Base-by-base conservation (phyloP, 2,888 invertebrate genomes). In the Rhabditoides inermis region DNA sequence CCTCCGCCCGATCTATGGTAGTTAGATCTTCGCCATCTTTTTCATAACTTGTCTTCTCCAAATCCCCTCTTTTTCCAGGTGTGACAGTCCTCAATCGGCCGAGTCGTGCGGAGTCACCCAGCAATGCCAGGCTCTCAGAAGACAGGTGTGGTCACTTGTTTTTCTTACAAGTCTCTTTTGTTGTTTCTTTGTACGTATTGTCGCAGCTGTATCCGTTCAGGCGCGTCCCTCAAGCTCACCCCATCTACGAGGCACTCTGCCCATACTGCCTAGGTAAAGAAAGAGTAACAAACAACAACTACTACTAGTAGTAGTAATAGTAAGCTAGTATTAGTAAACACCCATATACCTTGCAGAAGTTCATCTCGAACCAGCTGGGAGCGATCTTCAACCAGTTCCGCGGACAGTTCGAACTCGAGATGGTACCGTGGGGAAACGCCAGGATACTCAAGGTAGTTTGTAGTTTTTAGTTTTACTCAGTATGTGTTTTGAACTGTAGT, bases 341-440 rank as follows among this genome's bases (percentile, higher is more conserved):
- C n/a, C n/a, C n/a, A n/a, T n/a, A n/a, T n/a, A n/a, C n/a, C n/a
- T n/a, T n/a, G n/a, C n/a, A n/a, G 27, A 57, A 68, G 23, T 74
- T 75, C 55, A 74, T 74, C 50, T 57, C 74, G 23, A 70, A 75
- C 47, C 71, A 74, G 36, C 55, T 74, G 12, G 73, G 72, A 10
- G 62, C 63, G 10, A 58, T 74, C 26, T 69, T 65, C 56, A 63
- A 67, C 45, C 65, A 66, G 40, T 73, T 68, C 54, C 62, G 65
- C 18, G 68, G 65, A 4, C 63, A 68, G 20, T 59, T 75, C 41
- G 65, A 68, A 28, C 55, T 74, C 36, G 74, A 74, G 46, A 49
- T 74, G 37, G 58, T 74, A 18, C 74, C 74, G 10, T 74, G 72
- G 72, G 74, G 74, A 36, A 74, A 74, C 53, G 59, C 65, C 10